Base-by-base conservation (phyloP, 2,888 invertebrate species). In the Gisinianus flammeolus region DNA sequence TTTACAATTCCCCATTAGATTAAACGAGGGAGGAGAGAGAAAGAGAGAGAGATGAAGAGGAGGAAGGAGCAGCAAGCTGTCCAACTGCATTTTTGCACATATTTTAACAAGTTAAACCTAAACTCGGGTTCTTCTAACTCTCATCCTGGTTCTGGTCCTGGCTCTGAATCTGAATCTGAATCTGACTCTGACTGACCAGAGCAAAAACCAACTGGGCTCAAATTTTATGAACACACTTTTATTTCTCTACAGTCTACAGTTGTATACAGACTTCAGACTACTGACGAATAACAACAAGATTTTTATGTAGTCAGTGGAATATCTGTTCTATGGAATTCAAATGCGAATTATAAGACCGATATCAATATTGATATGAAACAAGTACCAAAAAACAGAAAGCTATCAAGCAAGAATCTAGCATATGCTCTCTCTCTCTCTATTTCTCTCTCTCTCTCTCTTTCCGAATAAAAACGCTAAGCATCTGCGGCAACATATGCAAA, bases 71-170 rank as follows among this genome's bases (percentile, higher is more conserved):
- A 4, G 2, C 44, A 1, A 44, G 3, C 8, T 16, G 44, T 19
- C 44, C 44, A 44, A 44, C 44, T 44, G 44, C 56, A n/a, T 58
- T 58, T 58, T 58, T 58, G 56, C 44, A 44, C 44, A 44, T 6
- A 6, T 44, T 16, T 44, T 44, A 44, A 44, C 12, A 44, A 19
- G 12, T 44, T 4, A 44, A 44, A 44, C 12, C 44, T 44, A 44
- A 44, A 44, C 44, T 44, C 44, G 44, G 44, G 6, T 19, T 44
- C 44, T 16, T 35, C 35, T 35, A 12, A 8, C 12, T 35, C 35
- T 35, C 12, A 12, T 44, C 19, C 16, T 44, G 12, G 12, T 44
- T 44, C 44, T 44, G 44, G 44, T 44, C 44, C 44, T 44, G 44
- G 19, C 19, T 44, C 35, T 8, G 6, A 35, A 35, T 12, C 44